Base-by-base conservation (phyloP, 2,797 vertebrate species). In the Alauda arvensis region DNA sequence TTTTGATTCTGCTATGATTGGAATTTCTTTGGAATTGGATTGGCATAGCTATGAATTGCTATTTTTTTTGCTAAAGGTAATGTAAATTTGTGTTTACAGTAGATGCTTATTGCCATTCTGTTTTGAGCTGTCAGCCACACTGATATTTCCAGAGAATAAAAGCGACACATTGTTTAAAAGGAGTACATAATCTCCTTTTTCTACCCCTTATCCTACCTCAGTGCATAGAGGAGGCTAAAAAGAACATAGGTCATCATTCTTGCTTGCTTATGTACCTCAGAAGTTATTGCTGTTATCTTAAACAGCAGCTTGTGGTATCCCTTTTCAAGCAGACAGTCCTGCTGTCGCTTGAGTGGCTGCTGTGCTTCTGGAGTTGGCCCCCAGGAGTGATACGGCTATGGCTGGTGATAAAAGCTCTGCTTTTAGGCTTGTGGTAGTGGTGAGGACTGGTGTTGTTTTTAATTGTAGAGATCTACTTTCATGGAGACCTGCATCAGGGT, bases 251-350 rank as follows among this genome's bases (percentile, higher is more conserved):
- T 81, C 68, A 26, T 91, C 48, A 56, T 87, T 80, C 69, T 74
- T 88, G 53, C 55, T 79, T 83, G 88, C 71, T 29, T 86, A n/a
- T 62, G 62, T 83, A 37, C 76, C 71, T 91, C 63, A 93, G 80
- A 93, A 93, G 87, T 94, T 82, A 77, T 19, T 91, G 55, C 59
- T 89, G 69, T 94, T 96, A 93, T 76, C 87, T 93, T 87, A 71
- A 49, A 31, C 72, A 84, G 69, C 76, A 94, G 85, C 90, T 94
- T 94, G 89, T 85, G 77, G 49, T 85, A 68, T 87, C 71, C 60
- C 70, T 92, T 90, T 89, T 82, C 66, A 80, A 43, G 71, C 59
- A 86, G 84, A 59, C 69, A 71, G 40, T 56, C 12, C 23, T 81
- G 60, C 48, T 90, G 65, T 90, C 31, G 1, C 48, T 70, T 70